Evolutionary conservation across 2,888 invertebrate genomes (phyloP).

Genomic region (Nasonia oneida): DNA sequence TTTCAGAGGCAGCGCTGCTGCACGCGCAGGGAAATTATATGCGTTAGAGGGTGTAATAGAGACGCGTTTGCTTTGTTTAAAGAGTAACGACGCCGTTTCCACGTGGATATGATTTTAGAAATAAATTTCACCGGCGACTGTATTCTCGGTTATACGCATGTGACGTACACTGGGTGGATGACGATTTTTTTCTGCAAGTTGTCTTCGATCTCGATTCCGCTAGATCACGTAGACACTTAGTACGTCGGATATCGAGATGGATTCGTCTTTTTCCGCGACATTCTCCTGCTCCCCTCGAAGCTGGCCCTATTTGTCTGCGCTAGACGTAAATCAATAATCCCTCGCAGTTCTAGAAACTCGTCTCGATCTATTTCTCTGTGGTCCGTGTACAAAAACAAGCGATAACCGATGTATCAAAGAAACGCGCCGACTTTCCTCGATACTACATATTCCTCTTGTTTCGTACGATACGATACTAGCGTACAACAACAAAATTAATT

Average conservation of each 20-base stretch:
- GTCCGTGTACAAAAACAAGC: background rate
- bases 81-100: background rate
- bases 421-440: background rate
- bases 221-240: constrained; percentile 1
- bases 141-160: background rate
- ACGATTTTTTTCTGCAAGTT: background rate
- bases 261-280: constrained; percentile 1
- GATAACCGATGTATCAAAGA: background rate
- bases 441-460: background rate
- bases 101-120: too few relatives aligned
- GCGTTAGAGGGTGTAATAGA: background rate
- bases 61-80: background rate
- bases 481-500: background rate
- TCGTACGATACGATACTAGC: background rate
- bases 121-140: too few relatives aligned
- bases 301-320: background rate
- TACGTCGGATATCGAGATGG: background rate
- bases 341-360: background rate
- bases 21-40: background rate
- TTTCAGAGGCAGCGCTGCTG: background rate
- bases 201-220: background rate
- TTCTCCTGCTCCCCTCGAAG: background rate
- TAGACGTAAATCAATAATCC: constrained; percentile 43
- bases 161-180: background rate
- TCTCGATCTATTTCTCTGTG: background rate